Percentiles rank a stretch among this genome's conserved stretches.
phyloP scores from a whole-genome alignment of 2,797 vertebrate genomes.

The Sebastolobus altivelis region DNA sequence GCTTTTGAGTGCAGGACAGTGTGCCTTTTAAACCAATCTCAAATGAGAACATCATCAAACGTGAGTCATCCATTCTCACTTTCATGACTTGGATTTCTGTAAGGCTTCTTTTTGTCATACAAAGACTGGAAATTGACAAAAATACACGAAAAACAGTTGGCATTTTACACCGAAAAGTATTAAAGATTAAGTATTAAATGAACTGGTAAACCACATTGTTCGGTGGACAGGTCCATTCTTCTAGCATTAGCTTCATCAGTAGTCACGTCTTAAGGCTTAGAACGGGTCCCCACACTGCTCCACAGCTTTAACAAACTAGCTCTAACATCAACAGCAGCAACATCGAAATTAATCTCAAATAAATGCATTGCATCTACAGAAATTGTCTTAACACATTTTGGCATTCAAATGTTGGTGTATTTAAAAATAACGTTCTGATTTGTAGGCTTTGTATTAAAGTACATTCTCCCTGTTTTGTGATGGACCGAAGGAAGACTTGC shows the following conservation, averaged over 20 bases:
- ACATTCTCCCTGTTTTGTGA: slow-evolving; percentile 75
- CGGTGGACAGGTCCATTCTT: slow-evolving; percentile 69
- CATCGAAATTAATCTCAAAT: slow-evolving; percentile 62
- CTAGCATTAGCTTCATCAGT: slow-evolving; percentile 68
- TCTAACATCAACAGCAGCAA: slow-evolving; percentile 73
- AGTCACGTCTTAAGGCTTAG: slow-evolving; percentile 83
- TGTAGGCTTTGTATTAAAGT: slow-evolving; percentile 68
- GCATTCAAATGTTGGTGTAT: slow-evolving; percentile 73
- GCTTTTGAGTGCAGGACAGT: slow-evolving; percentile 56
- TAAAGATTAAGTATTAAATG: slow-evolving; percentile 39
- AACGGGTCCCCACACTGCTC: slow-evolving; percentile 69
- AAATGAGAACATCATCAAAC: slow-evolving; percentile 86
- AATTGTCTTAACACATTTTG: slow-evolving; percentile 77
- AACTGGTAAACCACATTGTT: slow-evolving; percentile 67
- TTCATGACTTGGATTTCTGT: slow-evolving; percentile 79
- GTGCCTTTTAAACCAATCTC: slow-evolving; percentile 78
- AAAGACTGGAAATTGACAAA: slow-evolving; percentile 63
- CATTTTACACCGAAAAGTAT: slow-evolving; percentile 56
- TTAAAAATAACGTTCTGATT: slow-evolving; percentile 72
- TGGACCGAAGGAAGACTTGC: slow-evolving; percentile 78
- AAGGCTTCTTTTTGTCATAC: slow-evolving; percentile 71
- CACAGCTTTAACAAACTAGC: slow-evolving; percentile 59
- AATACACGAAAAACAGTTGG: slow-evolving; percentile 49
- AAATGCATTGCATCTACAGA: slow-evolving; percentile 65
- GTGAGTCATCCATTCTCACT: slow-evolving; percentile 85